phyloP scores from a whole-genome alignment of 2,888 invertebrate genomes.

The Ectobius pallidus region DNA sequence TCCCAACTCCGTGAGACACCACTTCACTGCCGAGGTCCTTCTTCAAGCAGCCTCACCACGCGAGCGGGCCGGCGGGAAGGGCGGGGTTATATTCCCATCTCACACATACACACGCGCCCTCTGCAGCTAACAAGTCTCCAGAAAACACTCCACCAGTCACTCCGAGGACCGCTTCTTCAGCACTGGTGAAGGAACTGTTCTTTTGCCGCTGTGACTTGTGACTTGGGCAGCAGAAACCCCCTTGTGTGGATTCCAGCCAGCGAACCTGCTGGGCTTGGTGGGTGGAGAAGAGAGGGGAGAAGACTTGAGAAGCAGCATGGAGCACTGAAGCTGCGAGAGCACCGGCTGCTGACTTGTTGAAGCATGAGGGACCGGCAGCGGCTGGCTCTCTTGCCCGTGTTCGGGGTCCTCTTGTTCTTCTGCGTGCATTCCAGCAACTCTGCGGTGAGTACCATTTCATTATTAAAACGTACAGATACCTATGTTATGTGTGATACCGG shows the following conservation, averaged over 20 bases:
- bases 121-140: background rate
- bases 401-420: background rate
- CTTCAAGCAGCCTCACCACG: conserved; percentile 6
- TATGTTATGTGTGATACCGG: too few relatives aligned
- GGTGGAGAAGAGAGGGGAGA: conserved; percentile 5
- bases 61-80: background rate
- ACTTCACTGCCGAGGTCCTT: background rate
- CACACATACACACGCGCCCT: background rate
- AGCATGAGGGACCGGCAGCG: background rate
- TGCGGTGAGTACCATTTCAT: background rate
- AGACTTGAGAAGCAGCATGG: background rate
- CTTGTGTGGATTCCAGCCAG: background rate
- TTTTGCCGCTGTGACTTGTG: too few relatives aligned
- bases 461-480: background rate
- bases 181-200: background rate
- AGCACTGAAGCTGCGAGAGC: background rate
- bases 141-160: background rate
- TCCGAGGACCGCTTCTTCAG: background rate
- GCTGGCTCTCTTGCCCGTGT: background rate
- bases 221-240: background rate
- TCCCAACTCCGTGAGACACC: background rate
- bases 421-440: background rate
- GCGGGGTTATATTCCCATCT: background rate
- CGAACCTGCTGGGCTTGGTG: background rate
- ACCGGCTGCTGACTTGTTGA: background rate